phyloP scores from a whole-genome alignment of 2,113 vertebrate genomes.

The Paedocypris sp. region DNA sequence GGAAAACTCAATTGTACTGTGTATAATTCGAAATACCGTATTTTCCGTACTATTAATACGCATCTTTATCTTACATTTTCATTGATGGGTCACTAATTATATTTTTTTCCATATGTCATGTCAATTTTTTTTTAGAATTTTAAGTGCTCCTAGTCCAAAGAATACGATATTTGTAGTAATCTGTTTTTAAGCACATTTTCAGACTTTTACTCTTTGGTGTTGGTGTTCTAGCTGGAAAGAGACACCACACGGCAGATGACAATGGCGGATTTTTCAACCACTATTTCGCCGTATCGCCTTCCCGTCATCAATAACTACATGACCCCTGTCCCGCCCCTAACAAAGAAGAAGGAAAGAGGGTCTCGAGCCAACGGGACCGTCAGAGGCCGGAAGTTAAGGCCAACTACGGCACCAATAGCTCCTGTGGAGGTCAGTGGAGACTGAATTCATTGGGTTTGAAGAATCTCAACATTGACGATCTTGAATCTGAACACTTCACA shows the following conservation, averaged over 20 bases:
- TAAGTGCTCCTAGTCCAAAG: too few relatives aligned
- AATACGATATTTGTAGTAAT: too few relatives aligned
- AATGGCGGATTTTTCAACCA: constrained; percentile 39
- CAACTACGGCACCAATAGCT: constrained; percentile 55
- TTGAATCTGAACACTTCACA: not conserved
- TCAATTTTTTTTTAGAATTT: too few relatives aligned
- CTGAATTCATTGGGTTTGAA: not conserved
- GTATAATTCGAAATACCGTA: too few relatives aligned
- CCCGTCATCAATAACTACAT: constrained; percentile 61
- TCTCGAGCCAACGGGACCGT: constrained; percentile 34
- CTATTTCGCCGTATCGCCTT: constrained; percentile 62
- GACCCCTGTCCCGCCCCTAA: constrained; percentile 63
- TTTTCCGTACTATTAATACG: too few relatives aligned
- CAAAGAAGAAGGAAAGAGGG: constrained; percentile 44
- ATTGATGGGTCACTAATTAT: too few relatives aligned
- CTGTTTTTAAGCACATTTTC: too few relatives aligned
- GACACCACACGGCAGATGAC: constrained; percentile 43
- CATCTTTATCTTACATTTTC: too few relatives aligned
- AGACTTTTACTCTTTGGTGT: constrained; percentile 10
- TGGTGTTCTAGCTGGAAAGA: constrained; percentile 60
- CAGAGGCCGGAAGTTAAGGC: constrained; percentile 56
- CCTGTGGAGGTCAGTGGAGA: constrained; percentile 49
- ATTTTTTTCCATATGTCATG: too few relatives aligned
- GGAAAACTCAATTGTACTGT: too few relatives aligned
- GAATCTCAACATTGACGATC: not conserved